A percentile compares a stretch with the other conserved stretches of the same genome.
These are phyloP conservation scores for Crocuta crocuta DNA, from an alignment of 2,113 vertebrate genomes.

Conservation along the genomic window DNA sequence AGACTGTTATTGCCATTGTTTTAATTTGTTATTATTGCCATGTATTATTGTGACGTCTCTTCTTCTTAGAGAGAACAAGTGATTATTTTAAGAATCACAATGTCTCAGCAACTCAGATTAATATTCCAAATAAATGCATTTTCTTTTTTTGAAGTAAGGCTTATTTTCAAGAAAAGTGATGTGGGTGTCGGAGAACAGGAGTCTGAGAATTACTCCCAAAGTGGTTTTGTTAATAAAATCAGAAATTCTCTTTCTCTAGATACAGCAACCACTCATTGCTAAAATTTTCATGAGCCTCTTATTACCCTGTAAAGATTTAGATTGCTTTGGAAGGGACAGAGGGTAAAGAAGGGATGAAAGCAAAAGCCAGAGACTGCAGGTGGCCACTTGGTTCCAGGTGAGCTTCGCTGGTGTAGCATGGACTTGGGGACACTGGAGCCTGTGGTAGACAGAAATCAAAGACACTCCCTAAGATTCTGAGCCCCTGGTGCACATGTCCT, in stretches of 20 bases:
- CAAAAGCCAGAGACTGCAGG: not conserved
- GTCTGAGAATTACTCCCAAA: conserved; percentile 47
- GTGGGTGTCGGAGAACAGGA: conserved; percentile 44
- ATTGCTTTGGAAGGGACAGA: not conserved
- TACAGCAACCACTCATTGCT: not conserved
- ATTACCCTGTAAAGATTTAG: not conserved
- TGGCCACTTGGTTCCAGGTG: not conserved
- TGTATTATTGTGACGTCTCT: conserved; percentile 40
- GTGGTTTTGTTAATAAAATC: conserved; percentile 39
- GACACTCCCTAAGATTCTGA: too few relatives aligned
- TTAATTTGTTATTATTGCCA: not conserved
- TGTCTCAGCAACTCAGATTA: conserved; percentile 11
- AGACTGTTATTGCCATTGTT: not conserved
- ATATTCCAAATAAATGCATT: not conserved
- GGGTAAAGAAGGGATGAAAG: not conserved
- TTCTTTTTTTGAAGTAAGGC: conserved; percentile 37
- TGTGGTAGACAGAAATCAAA: not conserved
- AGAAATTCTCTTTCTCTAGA: not conserved
- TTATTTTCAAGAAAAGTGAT: conserved; percentile 50
- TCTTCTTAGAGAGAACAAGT: conserved; percentile 3
- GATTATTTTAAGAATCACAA: conserved; percentile 35
- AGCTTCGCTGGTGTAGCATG: not conserved
- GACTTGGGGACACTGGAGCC: too few relatives aligned
- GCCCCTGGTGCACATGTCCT: fast-evolving
- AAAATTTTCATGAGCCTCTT: not conserved